These are phyloP conservation scores for Charadrius vociferus DNA, from an alignment of 2,113 vertebrate species.

Conservation along the genomic window DNA sequence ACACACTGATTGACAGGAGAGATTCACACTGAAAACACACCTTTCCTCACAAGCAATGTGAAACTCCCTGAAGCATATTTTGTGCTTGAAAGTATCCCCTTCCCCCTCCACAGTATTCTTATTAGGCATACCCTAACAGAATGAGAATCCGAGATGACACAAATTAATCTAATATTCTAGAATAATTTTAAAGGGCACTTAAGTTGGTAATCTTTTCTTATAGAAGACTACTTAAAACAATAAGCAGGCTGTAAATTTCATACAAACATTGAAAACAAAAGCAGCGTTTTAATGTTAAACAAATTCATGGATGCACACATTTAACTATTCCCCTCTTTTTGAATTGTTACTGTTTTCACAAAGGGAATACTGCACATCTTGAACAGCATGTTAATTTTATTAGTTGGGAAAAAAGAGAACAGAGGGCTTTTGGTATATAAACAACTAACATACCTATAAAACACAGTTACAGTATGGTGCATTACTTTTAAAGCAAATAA, in stretches of 20 bases:
- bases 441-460: neutral
- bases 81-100: neutral
- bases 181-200: neutral
- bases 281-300: neutral
- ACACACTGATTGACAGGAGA: fast-evolving
- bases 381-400: neutral
- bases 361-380: neutral
- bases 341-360: neutral
- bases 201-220: neutral
- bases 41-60: neutral
- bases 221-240: neutral
- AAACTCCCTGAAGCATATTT: neutral
- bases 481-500: neutral
- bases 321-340: neutral
- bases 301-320: neutral
- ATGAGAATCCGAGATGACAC: neutral
- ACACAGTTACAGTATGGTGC: neutral
- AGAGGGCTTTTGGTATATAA: neutral
- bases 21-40: neutral
- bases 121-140: neutral
- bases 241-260: neutral
- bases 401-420: neutral
- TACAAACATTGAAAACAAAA: neutral
- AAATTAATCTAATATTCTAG: neutral
- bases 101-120: neutral